Evolutionary conservation across 2,888 invertebrate genomes (phyloP), one percentile per base, ranked within the genome.

Genomic region (Ochlodes sylvanus): DNA sequence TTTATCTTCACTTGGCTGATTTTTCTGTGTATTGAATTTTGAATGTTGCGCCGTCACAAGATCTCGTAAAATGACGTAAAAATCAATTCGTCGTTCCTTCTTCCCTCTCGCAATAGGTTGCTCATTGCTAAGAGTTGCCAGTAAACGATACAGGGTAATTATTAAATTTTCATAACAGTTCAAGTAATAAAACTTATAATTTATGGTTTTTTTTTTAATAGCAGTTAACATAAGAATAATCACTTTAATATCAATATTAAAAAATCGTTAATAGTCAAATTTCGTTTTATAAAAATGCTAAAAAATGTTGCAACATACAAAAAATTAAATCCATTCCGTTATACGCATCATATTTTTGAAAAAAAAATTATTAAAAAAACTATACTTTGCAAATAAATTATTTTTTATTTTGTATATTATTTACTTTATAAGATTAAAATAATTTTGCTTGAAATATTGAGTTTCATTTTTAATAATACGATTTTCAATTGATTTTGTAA

Each of bases 11-110:
- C 77, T 78, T 76, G 68, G 73, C 57, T 68, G 70, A 77, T 77
- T 80, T 83, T 78, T 81, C 77, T 71, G 74, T 76, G 73, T 75
- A 74, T 70, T 73, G 71, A 83, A 84, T 92, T 68, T 92, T 78
- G 90, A 92, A 92, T 90, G 90, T 91, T 90, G 89, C 92, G 92
- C 92, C 88, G 84, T 83, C 86, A 84, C 79, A 84, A 77, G 77
- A 73, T 76, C 78, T 76, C 75, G 77, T 78, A 78, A 76, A 78
- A 75, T 88, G 88, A 89, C 87, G 82, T 81, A 83, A 87, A 82
- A 89, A 90, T 87, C 88, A 84, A 90, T 88, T 77, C 69, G 60
- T 74, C 70, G 55, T 70, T 52, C 54, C 66, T 50, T 52, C 50
- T 70, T 54, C 52, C 68, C 52, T 55, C 41, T 52, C 60, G 34